Conservation (phyloP, 2,888 invertebrate species). For the Hartigia nigra region DNA sequence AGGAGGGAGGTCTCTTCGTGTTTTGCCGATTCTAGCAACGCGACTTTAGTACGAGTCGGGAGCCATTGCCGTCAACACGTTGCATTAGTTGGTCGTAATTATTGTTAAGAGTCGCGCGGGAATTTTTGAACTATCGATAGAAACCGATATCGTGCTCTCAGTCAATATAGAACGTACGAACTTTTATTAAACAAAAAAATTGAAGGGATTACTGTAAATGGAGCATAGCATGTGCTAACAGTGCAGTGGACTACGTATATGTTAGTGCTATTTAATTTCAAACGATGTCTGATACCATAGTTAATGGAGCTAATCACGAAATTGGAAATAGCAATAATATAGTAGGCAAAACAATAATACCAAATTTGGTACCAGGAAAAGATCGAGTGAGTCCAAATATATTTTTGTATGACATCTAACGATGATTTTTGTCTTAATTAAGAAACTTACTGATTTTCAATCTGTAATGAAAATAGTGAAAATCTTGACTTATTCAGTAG, state of each 20-base stretch:
- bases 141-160: background rate
- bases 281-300: slow-evolving; percentile 31
- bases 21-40: background rate
- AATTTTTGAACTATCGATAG: background rate
- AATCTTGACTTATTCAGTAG: background rate
- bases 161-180: background rate
- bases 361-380: slow-evolving; percentile 25
- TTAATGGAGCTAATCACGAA: slow-evolving; percentile 28
- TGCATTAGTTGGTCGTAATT: background rate
- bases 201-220: background rate
- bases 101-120: background rate
- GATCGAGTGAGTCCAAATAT: slow-evolving; percentile 33
- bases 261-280: background rate
- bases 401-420: background rate
- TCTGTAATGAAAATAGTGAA: background rate
- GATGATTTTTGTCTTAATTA: background rate
- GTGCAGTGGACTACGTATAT: background rate
- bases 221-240: background rate
- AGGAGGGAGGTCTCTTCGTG: background rate
- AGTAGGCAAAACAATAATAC: slow-evolving; percentile 25
- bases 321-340: slow-evolving; percentile 30
- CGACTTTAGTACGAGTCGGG: background rate
- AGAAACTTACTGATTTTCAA: background rate
- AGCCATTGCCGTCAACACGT: background rate
- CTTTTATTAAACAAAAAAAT: too few relatives aligned